Percentiles rank a stretch among this genome's conserved stretches.
These are phyloP conservation scores for Zhuqinia jingwanae DNA, from an alignment of 2,888 invertebrate species.

Conservation along the genomic window DNA sequence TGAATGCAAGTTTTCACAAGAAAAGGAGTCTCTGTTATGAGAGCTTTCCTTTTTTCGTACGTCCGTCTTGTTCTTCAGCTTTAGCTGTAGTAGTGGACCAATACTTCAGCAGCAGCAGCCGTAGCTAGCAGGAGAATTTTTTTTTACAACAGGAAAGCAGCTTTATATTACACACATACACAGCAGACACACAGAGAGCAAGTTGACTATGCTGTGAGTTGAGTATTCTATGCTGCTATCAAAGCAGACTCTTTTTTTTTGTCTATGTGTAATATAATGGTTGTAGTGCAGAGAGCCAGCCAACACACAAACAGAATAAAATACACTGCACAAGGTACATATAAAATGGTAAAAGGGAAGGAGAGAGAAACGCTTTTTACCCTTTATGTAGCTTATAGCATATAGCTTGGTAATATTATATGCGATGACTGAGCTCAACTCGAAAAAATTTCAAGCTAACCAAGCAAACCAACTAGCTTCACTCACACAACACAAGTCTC, in stretches of 20 bases:
- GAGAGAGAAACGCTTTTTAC: conserved; percentile 69
- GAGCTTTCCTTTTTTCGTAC: conserved; percentile 73
- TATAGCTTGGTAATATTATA: not conserved
- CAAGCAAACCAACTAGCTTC: conserved; percentile 3
- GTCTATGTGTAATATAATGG: conserved; percentile 29
- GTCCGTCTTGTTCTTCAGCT: conserved; percentile 73
- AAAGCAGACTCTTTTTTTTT: conserved; percentile 42
- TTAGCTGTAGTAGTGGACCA: conserved; percentile 71
- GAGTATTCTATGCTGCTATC: conserved; percentile 22
- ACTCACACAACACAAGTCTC: conserved; percentile 51
- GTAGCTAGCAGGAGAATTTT: conserved; percentile 51
- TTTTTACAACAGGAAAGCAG: conserved; percentile 72
- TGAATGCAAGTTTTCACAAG: conserved; percentile 72
- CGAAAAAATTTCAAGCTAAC: conserved; percentile 50
- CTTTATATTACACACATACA: conserved; percentile 17
- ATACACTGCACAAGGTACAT: conserved; percentile 7
- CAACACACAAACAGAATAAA: not conserved
- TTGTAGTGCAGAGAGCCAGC: conserved; percentile 12
- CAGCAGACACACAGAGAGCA: conserved; percentile 42
- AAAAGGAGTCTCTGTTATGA: conserved; percentile 47
- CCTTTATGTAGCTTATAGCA: conserved; percentile 47
- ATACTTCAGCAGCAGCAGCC: conserved; percentile 57
- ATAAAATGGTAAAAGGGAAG: conserved; percentile 38
- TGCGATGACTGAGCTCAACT: conserved; percentile 47
- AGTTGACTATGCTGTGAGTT: conserved; percentile 38